Evolutionary conservation across 2,797 vertebrate genomes (phyloP).

Genomic region (Micromesistius poutassou): DNA sequence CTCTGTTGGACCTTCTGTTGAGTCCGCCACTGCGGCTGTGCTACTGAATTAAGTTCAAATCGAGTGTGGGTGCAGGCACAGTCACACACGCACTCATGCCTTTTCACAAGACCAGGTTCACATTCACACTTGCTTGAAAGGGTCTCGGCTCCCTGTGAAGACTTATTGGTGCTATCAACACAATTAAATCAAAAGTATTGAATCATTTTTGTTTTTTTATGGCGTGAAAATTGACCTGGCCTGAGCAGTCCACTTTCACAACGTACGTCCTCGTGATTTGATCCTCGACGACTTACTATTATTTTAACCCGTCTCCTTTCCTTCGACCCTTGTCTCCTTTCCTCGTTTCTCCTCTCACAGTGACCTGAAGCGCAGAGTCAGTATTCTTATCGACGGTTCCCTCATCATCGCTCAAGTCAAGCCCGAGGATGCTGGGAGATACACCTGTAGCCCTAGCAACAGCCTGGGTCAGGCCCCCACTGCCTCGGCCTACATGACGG

Average conservation of each 20-base stretch:
- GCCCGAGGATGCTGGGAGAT: conserved; percentile 94
- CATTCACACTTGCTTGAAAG: too few species aligned
- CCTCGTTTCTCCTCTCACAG: conserved; percentile 60
- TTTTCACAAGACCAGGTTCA: neutral
- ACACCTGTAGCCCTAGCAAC: conserved; percentile 98
- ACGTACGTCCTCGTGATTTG: neutral
- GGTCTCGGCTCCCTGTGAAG: too few species aligned
- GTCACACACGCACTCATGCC: neutral
- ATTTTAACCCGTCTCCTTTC: neutral
- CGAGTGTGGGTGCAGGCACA: neutral
- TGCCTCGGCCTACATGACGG: conserved; percentile 89
- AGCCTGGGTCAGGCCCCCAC: conserved; percentile 92
- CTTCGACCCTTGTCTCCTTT: neutral
- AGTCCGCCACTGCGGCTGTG: neutral
- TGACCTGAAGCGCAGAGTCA: conserved; percentile 93
- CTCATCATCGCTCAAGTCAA: conserved; percentile 96
- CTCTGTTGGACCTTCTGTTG: neutral
- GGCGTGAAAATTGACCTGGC: too few species aligned
- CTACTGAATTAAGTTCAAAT: neutral
- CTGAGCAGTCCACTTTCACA: too few species aligned
- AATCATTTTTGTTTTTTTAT: neutral
- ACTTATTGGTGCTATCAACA: neutral
- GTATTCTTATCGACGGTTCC: conserved; percentile 94
- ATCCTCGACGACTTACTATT: neutral
- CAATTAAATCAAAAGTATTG: neutral